Conservation (phyloP, 2,113 vertebrate species). For the Fulica atra region DNA sequence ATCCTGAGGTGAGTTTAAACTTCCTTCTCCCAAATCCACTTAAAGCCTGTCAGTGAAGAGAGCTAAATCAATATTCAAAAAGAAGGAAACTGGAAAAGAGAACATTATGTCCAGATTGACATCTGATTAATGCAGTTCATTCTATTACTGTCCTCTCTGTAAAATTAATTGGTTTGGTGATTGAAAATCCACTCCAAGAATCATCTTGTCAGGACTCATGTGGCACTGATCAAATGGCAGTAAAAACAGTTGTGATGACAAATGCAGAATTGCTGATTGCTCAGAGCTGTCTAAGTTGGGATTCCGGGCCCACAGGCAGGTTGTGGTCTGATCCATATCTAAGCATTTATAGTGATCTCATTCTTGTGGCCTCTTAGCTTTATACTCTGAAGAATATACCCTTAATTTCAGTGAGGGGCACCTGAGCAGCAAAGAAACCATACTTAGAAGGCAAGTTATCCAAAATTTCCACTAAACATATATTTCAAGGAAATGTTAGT, state of each 20-base stretch:
- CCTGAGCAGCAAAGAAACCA: background rate
- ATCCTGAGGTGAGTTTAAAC: constrained; percentile 83
- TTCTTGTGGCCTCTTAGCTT: background rate
- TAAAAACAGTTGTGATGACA: constrained; percentile 68
- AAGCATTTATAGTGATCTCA: background rate
- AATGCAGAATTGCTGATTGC: constrained; percentile 63
- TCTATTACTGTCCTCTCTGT: background rate
- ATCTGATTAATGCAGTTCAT: background rate
- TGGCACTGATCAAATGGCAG: constrained; percentile 65
- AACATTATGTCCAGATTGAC: background rate
- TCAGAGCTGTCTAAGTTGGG: constrained; percentile 29
- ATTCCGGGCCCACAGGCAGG: constrained; percentile 51
- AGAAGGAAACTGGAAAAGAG: background rate
- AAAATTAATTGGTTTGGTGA: constrained; percentile 65
- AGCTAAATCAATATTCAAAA: background rate
- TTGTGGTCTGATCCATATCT: constrained; percentile 40
- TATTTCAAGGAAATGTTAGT: background rate
- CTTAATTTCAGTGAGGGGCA: background rate
- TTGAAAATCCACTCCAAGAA: constrained; percentile 58
- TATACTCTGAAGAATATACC: background rate
- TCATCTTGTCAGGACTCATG: constrained; percentile 45
- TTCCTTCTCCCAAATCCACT: constrained; percentile 7
- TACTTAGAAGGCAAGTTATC: background rate
- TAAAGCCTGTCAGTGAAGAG: background rate
- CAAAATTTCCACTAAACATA: background rate